Evolutionary conservation across 2,113 vertebrate species (phyloP).

Genomic region (Podarcis muralis): DNA sequence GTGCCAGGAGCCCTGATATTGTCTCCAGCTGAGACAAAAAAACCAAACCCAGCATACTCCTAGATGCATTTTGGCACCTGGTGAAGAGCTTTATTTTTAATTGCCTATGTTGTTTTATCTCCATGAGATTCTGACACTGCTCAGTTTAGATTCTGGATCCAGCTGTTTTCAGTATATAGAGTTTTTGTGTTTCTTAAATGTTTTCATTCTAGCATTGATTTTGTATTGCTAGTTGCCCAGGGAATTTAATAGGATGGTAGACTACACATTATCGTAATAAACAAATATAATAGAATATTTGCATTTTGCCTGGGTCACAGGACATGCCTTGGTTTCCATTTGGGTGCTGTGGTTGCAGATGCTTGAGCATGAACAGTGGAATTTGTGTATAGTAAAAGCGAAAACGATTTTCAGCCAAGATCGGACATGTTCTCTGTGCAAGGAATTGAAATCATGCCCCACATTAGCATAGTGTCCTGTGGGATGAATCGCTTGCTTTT

Average conservation of each 20-base stretch:
- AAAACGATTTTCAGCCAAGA: neutral
- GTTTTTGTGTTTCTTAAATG: neutral
- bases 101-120: neutral
- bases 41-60: neutral
- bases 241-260: neutral
- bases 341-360: neutral
- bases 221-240: neutral
- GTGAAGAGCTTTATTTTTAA: neutral
- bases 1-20: neutral
- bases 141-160: neutral
- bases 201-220: neutral
- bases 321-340: neutral
- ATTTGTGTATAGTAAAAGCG: neutral
- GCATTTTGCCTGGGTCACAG: neutral
- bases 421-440: neutral
- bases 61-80: neutral
- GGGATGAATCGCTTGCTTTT: constrained; percentile 1
- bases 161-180: neutral
- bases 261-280: neutral
- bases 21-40: neutral
- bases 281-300: neutral
- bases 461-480: neutral
- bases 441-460: neutral
- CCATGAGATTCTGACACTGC: neutral
- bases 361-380: neutral